phyloP scores from a whole-genome alignment of 2,113 vertebrate species.

The Eretmochelys imbricata region DNA sequence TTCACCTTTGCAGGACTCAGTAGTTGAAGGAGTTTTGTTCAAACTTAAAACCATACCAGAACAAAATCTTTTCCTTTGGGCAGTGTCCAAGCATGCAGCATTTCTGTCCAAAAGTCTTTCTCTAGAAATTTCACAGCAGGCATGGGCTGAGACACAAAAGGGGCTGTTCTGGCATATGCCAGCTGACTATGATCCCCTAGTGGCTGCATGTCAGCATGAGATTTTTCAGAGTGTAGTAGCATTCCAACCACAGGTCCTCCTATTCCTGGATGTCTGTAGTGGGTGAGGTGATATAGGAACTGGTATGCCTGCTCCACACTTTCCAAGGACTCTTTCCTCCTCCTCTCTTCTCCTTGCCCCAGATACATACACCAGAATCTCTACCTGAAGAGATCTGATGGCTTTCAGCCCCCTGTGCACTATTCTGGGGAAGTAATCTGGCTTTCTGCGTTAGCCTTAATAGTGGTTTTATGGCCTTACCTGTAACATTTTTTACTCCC shows the following conservation, averaged over 20 bases:
- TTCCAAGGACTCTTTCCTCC: background rate
- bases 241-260: background rate
- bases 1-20: background rate
- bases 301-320: background rate
- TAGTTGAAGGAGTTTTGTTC: background rate
- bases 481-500: background rate
- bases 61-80: too few relatives aligned
- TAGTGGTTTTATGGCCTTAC: background rate
- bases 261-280: background rate
- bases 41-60: rapidly evolving
- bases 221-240: background rate
- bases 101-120: background rate
- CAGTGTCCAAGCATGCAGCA: background rate
- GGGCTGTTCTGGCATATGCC: background rate
- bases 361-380: background rate
- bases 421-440: background rate
- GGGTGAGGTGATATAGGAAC: background rate
- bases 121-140: background rate
- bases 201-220: background rate
- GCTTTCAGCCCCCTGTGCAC: background rate
- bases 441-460: background rate
- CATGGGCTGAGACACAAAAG: background rate
- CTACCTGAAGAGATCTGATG: background rate
- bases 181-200: background rate
- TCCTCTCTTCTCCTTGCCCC: background rate